Percentiles rank a stretch among this genome's conserved stretches.
phyloP scores from a whole-genome alignment of 2,888 invertebrate species.

The Pachymerium ferrugineum region DNA sequence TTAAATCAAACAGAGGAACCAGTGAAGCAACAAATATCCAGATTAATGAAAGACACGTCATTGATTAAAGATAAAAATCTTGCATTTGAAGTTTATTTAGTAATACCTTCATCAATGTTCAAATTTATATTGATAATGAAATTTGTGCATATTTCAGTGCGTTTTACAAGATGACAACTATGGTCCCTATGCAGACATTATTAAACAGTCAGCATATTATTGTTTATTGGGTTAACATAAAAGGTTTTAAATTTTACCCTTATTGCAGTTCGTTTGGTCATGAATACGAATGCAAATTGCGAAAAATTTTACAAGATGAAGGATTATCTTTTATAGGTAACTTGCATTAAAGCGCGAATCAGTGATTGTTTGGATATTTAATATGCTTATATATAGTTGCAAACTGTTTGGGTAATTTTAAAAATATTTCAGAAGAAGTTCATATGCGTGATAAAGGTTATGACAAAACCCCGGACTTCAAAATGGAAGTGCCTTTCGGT shows the following conservation, averaged over 20 bases:
- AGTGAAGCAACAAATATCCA: constrained; percentile 50
- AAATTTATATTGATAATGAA: neutral
- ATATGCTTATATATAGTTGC: no score
- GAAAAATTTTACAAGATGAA: constrained; percentile 56
- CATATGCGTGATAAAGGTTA: constrained; percentile 74
- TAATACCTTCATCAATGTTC: constrained; percentile 45
- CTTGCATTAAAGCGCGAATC: neutral
- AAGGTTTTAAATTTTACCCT: no score
- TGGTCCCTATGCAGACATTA: constrained; percentile 71
- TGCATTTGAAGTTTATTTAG: constrained; percentile 68
- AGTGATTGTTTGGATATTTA: no score
- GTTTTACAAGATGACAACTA: constrained; percentile 75
- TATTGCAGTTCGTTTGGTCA: constrained; percentile 68
- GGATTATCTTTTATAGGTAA: constrained; percentile 53
- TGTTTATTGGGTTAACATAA: no score
- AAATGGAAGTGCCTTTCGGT: constrained; percentile 76
- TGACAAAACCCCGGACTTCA: constrained; percentile 92
- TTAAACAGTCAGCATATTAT: constrained; percentile 62
- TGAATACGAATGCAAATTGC: constrained; percentile 75
- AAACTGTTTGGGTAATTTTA: no score
- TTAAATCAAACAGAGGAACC: constrained; percentile 34
- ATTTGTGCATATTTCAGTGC: constrained; percentile 53
- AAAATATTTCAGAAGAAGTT: constrained; percentile 64
- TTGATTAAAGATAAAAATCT: constrained; percentile 64
- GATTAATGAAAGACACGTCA: constrained; percentile 64